Base-by-base conservation (phyloP, 2,888 invertebrate genomes). In the Meliscaeva auricollis region DNA sequence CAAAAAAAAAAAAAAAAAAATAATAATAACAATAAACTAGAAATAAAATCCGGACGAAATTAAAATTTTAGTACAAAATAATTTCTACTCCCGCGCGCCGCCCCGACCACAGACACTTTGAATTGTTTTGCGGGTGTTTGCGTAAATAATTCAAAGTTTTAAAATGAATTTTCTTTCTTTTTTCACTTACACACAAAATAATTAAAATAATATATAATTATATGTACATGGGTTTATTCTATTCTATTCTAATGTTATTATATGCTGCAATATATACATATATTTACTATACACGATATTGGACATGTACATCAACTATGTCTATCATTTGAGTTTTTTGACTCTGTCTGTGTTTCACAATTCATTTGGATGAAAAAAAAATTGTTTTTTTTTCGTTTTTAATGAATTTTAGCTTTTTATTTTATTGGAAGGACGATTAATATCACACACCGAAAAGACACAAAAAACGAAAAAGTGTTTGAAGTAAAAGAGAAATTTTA, bases 281-380 rank as follows among this genome's bases (percentile, higher is more conserved):
- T n/a, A n/a, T n/a, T n/a, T n/a, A n/a, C n/a, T n/a, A 50, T 35
- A 46, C 35, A 62, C 44, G 66, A 66, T 66, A 32, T 64, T 48
- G 17, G 41, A 68, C 70, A 76, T 76, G 46, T 73, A 72, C 68
- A 84, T 85, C 76, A 85, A 75, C 80, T 85, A 72, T 54, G 64
- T 32, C 56, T 60, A 50, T 74, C 62, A 41, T 60, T 44, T 26
- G 50, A 50, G 56, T 60, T 22, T 46, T 52, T 72, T 35, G 52
- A 60, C 68, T 50, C 26, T 46, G 32, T 20, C 50, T 70, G 74
- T 30, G 64, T 75, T 75, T 64, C 79, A 84, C 70, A 72, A 72
- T 54, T 75, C 79, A 79, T 84, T 75, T 79, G 69, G 74, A 38
- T 41, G 8, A 41, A 22, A 60, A 56, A 13, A 35, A 35, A 9